Evolutionary conservation across 1,140 invertebrate genomes (phyloP).

Genomic region (Limonius californicus): DNA sequence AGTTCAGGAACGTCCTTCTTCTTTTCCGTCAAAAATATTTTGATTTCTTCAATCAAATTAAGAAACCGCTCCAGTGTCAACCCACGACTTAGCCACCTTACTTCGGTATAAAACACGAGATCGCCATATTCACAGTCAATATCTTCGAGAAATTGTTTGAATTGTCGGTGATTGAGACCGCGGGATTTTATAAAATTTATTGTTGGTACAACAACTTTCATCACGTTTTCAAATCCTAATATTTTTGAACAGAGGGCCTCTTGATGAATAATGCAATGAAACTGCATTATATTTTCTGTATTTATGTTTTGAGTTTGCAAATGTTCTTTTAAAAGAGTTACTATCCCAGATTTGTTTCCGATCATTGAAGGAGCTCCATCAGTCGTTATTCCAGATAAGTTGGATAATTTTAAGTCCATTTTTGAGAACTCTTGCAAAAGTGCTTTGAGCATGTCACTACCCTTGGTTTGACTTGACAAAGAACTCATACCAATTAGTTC

Average conservation of each 20-base stretch:
- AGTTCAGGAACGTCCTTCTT: too few species aligned
- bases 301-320: slow-evolving; percentile 7
- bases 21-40: too few species aligned
- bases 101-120: slow-evolving; percentile 31
- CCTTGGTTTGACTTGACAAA: slow-evolving; percentile 31
- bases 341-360: slow-evolving; percentile 23
- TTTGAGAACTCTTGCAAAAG: slow-evolving; percentile 17
- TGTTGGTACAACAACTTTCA: slow-evolving; percentile 32
- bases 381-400: slow-evolving; percentile 31
- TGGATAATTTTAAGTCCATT: slow-evolving; percentile 25
- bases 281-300: slow-evolving; percentile 14
- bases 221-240: slow-evolving; percentile 35
- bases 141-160: slow-evolving; percentile 35
- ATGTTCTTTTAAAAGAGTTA: slow-evolving; percentile 12
- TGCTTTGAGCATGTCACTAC: slow-evolving; percentile 20
- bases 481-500: too few species aligned
- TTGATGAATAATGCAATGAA: slow-evolving; percentile 43
- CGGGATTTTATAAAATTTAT: slow-evolving; percentile 41
- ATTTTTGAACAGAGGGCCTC: slow-evolving; percentile 34
- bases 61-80: too few species aligned
- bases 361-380: slow-evolving; percentile 39
- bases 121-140: slow-evolving; percentile 32
- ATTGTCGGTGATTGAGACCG: slow-evolving; percentile 39
- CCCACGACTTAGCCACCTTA: too few species aligned
- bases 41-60: too few species aligned